phyloP scores from a whole-genome alignment of 2,113 vertebrate genomes.

The Raja brachyura region DNA sequence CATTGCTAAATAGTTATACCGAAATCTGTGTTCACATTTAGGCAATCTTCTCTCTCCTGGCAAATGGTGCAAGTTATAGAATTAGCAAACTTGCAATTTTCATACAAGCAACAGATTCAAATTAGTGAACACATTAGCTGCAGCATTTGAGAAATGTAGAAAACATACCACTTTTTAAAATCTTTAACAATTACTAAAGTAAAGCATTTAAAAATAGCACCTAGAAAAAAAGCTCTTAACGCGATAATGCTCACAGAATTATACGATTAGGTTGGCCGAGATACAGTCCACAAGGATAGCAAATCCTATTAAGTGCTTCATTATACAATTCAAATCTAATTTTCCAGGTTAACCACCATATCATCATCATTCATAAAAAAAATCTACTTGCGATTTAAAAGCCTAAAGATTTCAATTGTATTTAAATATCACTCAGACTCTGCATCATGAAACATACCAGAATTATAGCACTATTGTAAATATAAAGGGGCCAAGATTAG shows the following conservation, averaged over 20 bases:
- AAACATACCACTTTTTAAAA: not conserved
- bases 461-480: not conserved
- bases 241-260: slow-evolving; percentile 8
- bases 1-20: not conserved
- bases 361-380: not conserved
- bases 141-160: not conserved
- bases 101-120: not conserved
- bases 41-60: not conserved
- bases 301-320: slow-evolving; percentile 14
- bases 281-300: not conserved
- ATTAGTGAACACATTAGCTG: not conserved
- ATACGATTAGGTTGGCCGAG: slow-evolving; percentile 4
- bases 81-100: too few relatives aligned
- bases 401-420: not conserved
- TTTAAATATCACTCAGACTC: not conserved
- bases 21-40: not conserved
- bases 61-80: not conserved
- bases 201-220: not conserved
- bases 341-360: not conserved
- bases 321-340: not conserved
- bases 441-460: not conserved
- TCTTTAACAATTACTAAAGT: not conserved
- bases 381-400: not conserved
- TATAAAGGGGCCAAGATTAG: not conserved
- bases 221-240: not conserved